Evolutionary conservation across 2,888 invertebrate species (phyloP), one percentile per base, ranked within the genome.

Genomic region (Choristoneura rosaceana): DNA sequence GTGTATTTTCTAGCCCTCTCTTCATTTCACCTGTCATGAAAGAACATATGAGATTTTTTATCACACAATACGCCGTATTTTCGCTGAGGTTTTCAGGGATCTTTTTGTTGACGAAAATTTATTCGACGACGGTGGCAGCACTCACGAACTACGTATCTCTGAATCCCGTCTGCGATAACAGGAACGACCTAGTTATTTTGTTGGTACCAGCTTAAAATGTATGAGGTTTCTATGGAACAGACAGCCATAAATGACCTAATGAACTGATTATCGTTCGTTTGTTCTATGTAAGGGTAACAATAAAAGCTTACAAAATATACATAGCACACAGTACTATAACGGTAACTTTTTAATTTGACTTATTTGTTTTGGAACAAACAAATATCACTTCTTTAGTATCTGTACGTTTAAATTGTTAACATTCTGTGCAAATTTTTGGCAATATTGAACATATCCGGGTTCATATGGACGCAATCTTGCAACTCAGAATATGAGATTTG

Each of bases 401-500:
- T 25, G 25, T 25, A 25, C 47, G 47, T n/a, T 15, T 3, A 17
- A 59, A 4, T 25, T 59, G 14, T 41, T 5, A 14, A 50, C 41
- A 63, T 25, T 59, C 38, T n/a, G 10, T 33, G 45, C 59, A 63
- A 17, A 14, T 60, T 63, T 60, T 59, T 68, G 50, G 45, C 63
- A 64, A 63, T 69, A 64, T 73, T 69, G 73, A 64, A 73, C 47
- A 73, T 50, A 69, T 63, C 45, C 45, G 59, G 34, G 52, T 64
- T 64, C 64, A 64, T 69, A 69, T 41, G 64, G 64, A 43, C 73
- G 69, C 64, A 73, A 69, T 73, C 50, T 69, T 60, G 59, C 59
- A 52, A 74, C 70, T 62, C 60, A 63, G 77, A 76, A 76, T 78
- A 78, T 76, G 78, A 81, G 85, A 86, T 88, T 89, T 89, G 90